Evolutionary conservation across 2,888 invertebrate species (phyloP).

Genomic region (Dryocosmus kuriphilus): DNA sequence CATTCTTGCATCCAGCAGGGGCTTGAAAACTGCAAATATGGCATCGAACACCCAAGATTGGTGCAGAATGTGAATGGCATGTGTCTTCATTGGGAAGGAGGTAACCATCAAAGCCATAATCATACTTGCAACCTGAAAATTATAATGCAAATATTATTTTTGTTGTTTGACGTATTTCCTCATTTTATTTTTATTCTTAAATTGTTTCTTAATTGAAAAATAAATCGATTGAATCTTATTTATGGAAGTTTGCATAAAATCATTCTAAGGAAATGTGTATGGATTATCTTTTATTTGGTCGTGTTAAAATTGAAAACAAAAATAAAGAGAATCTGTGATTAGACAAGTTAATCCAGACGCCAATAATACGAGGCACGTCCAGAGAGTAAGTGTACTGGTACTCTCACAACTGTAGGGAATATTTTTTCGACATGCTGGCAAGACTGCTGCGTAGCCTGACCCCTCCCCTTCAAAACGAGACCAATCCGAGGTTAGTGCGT

Average conservation of each 20-base stretch:
- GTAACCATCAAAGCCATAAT: constrained; percentile 77
- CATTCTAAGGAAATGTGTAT: neutral
- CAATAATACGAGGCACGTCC: too few relatives aligned
- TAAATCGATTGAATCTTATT: neutral
- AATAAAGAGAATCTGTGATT: too few relatives aligned
- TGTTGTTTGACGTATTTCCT: too few relatives aligned
- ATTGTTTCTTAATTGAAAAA: neutral
- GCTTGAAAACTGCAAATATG: constrained; percentile 88
- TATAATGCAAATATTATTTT: constrained; percentile 1
- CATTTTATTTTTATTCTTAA: constrained; percentile 1
- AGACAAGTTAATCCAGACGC: too few relatives aligned
- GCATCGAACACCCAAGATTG: constrained; percentile 91
- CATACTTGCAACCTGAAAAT: constrained; percentile 73
- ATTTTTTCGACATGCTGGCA: too few relatives aligned
- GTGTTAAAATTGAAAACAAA: too few relatives aligned
- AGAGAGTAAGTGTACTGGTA: too few relatives aligned
- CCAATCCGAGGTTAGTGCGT: too few relatives aligned
- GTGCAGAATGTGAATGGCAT: constrained; percentile 88
- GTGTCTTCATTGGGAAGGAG: constrained; percentile 85
- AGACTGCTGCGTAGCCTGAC: too few relatives aligned
- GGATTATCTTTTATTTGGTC: neutral
- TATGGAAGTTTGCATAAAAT: neutral
- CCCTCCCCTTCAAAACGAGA: too few relatives aligned
- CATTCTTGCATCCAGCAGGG: constrained; percentile 85
- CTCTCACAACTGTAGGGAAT: too few relatives aligned